Base-by-base conservation (phyloP, 30 jellyfish, hydroid and myxozoan genomes). In the Mastigias papua region DNA sequence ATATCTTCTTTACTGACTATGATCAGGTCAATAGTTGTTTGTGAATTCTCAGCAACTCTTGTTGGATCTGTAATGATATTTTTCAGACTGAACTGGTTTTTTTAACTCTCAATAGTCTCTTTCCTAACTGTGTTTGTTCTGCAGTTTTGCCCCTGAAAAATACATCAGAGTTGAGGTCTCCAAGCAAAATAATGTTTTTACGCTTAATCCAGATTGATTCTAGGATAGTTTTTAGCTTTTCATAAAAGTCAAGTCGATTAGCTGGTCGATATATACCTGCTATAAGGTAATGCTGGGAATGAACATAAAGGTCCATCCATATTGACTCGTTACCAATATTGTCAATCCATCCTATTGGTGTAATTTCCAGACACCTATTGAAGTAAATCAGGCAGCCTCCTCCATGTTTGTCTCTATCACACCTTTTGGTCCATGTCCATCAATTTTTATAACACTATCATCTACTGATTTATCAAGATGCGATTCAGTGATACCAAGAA, bases 131-230 rank as follows among this genome's bases (percentile, higher is more conserved):
- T 48, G 57, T 57, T 77, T 77, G 81, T 7, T 77, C 88, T 30
- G 11, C 29, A 4, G 88, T 5, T 26, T 77, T 77, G 15, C 88
- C 78, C 33, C 29, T 77, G 82, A 34, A 77, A 23, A 77, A 58
- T 8, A 77, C 28, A 77, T 49, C 78, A 46, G 78, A 77, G 88
- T 77, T 77, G 67, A 77, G 29, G 61, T 77, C 88, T 50, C 88
- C 88, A 13, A 77, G 60, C 61, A 77, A 42, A 10, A 51, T 48
- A 10, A 50, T 49, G 25, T 49, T 77, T 37, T 37, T 37, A 3
- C 54, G 54, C 11, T 37, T 37, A 17, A 46, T 32, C 51, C 58
- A 31, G 58, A 76, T 58, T 26, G 49, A 5, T 48, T 76, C 88
- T n/a, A 46, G 81, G 49, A 76, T 51, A 10, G 16, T 48, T 76